These are phyloP conservation scores for Coptotermes formosanus DNA, from an alignment of 1,140 invertebrate species.

Conservation along the genomic window DNA sequence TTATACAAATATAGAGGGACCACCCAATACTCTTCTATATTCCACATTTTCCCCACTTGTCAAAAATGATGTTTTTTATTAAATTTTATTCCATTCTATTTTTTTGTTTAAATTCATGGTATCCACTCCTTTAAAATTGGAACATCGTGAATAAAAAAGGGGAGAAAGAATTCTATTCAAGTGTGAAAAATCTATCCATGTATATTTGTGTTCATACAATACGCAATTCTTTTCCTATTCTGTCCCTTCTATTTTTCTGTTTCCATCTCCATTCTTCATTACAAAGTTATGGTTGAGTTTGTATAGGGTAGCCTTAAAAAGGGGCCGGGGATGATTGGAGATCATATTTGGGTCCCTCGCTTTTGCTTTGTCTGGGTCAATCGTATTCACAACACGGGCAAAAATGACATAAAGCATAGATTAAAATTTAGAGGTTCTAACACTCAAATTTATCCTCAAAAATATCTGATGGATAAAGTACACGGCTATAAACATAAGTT, in stretches of 20 bases:
- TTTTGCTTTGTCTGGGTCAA: not conserved
- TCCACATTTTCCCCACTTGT: not conserved
- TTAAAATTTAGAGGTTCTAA: no score
- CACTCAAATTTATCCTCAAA: no score
- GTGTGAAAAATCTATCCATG: slow-evolving; percentile 1
- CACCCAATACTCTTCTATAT: not conserved
- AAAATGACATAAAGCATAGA: not conserved
- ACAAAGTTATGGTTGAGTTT: not conserved
- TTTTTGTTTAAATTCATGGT: not conserved
- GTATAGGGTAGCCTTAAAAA: not conserved
- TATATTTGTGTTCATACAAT: not conserved
- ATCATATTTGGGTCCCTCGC: slow-evolving; percentile 1
- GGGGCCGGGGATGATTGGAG: not conserved
- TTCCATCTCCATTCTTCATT: not conserved
- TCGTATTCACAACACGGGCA: not conserved
- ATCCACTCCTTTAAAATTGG: not conserved
- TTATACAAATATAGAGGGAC: not conserved
- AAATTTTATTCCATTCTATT: not conserved
- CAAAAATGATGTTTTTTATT: not conserved
- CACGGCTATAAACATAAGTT: no score
- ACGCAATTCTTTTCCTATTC: not conserved
- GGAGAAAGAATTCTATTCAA: not conserved
- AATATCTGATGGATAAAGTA: no score
- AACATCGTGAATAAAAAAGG: not conserved
- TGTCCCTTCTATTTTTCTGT: not conserved